These are phyloP conservation scores for Brachionus paranguensis DNA, from an alignment of 1,140 invertebrate genomes.

Conservation along the genomic window DNA sequence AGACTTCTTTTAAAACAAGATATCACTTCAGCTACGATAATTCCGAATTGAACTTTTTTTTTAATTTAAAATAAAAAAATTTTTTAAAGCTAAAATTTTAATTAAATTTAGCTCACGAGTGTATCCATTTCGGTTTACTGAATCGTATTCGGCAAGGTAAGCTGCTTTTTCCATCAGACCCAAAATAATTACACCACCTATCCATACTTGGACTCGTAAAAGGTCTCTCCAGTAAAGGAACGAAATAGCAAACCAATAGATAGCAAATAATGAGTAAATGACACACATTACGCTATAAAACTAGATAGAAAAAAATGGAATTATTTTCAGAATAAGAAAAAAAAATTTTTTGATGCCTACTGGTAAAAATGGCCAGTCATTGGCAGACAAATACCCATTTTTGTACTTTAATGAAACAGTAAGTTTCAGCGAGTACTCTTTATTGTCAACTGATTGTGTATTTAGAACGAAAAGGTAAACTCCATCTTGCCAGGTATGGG, in stretches of 20 bases:
- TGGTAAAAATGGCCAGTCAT: constrained; percentile 67
- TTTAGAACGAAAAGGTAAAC: constrained; percentile 56
- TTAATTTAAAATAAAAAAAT: neutral
- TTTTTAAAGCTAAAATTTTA: neutral
- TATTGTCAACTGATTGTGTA: constrained; percentile 43
- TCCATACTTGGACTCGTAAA: constrained; percentile 89
- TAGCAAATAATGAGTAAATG: constrained; percentile 73
- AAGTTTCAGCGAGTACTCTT: constrained; percentile 43
- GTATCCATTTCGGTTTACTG: constrained; percentile 67
- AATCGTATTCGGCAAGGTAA: constrained; percentile 81
- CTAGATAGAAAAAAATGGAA: constrained; percentile 51
- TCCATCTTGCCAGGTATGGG: constrained; percentile 51
- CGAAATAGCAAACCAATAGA: constrained; percentile 75
- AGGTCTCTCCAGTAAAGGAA: constrained; percentile 80
- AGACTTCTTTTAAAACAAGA: constrained; percentile 80
- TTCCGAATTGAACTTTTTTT: constrained; percentile 59
- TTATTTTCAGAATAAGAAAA: no score
- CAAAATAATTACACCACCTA: constrained; percentile 76
- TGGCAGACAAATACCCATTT: constrained; percentile 68
- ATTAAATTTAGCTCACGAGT: constrained; percentile 51
- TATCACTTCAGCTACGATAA: constrained; percentile 76
- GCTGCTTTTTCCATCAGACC: constrained; percentile 69
- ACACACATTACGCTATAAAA: constrained; percentile 86
- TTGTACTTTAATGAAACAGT: constrained; percentile 58
- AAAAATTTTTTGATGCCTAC: constrained; percentile 52